Base-by-base conservation (phyloP, 2,888 invertebrate genomes). In the Amaurobius ferox region DNA sequence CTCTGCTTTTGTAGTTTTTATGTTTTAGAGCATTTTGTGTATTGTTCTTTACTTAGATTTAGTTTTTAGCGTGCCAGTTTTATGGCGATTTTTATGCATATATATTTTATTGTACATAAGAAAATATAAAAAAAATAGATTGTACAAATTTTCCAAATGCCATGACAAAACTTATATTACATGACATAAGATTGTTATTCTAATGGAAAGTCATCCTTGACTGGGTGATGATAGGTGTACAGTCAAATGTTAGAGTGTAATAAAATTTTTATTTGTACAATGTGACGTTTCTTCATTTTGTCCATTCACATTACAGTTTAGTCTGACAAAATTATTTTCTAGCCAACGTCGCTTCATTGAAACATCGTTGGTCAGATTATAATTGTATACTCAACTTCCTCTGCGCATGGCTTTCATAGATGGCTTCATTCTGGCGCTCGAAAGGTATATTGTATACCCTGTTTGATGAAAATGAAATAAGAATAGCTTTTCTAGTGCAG, bases 221-320 rank as follows among this genome's bases (percentile, higher is more conserved):
- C n/a, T n/a, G n/a, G n/a, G n/a, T n/a, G 11, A 48, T 48, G 9
- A 35, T 35, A 35, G 35, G 9, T 35, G 5, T 44, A 83, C 35
- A 23, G 64, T 83, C 68, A 48, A 48, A 68, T 79, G 86, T 86
- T 86, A 79, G 86, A 13, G 48, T 44, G 79, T 68, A 86, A 86
- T 86, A 79, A 86, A n/a, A 86, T 62, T 62, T 86, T 86, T 86
- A 86, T 86, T 86, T 86, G 79, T 86, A 86, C 86, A 79, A 79
- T 23, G 39, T n/a, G 9, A 9, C 44, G 68, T 48, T 19, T 70
- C 23, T 62, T 40, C 32, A 61, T 62, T 55, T 72, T 64, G 55
- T 64, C 1, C n/a, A 23, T n/a, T 29, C 29, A 16, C n/a, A n/a
- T n/a, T n/a, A n/a, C n/a, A n/a, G n/a, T n/a, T n/a, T n/a, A n/a